These are phyloP conservation scores for Hypsopygia costalis DNA, from an alignment of 2,888 invertebrate species.

Conservation along the genomic window DNA sequence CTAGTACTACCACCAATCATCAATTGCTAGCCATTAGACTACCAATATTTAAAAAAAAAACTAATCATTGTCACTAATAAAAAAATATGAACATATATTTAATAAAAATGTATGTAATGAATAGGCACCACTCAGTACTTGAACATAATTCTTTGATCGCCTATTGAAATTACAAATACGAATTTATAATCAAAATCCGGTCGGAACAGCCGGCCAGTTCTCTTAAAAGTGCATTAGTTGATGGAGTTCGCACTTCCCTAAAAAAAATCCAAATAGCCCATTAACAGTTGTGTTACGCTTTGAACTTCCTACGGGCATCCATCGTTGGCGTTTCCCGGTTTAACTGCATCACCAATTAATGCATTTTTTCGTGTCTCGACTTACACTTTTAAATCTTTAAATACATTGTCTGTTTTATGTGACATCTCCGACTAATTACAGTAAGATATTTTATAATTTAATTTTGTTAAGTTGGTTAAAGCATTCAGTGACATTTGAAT, in stretches of 20 bases:
- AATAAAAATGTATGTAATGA: no score
- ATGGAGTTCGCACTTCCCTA: slow-evolving; percentile 32
- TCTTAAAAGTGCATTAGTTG: slow-evolving; percentile 27
- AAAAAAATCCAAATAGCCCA: slow-evolving; percentile 47
- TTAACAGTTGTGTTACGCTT: slow-evolving; percentile 56
- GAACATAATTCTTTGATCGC: no score
- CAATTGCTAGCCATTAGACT: no score
- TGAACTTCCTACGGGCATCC: slow-evolving; percentile 53
- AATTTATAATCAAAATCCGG: background rate
- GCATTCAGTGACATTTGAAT: no score
- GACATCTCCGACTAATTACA: background rate
- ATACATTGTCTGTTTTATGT: background rate
- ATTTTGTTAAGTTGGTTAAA: no score
- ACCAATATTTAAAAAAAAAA: no score
- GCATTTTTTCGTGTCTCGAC: slow-evolving; percentile 47
- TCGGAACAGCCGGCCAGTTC: background rate
- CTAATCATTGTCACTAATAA: no score
- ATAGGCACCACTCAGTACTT: no score
- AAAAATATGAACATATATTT: no score
- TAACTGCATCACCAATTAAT: slow-evolving; percentile 63
- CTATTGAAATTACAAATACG: no score
- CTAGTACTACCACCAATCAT: no score
- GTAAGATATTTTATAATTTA: no score
- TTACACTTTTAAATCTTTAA: slow-evolving; percentile 13
- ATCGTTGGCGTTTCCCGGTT: slow-evolving; percentile 43